Base-by-base conservation (phyloP, 2,888 invertebrate genomes). In the Cryptosula pallasiana region DNA sequence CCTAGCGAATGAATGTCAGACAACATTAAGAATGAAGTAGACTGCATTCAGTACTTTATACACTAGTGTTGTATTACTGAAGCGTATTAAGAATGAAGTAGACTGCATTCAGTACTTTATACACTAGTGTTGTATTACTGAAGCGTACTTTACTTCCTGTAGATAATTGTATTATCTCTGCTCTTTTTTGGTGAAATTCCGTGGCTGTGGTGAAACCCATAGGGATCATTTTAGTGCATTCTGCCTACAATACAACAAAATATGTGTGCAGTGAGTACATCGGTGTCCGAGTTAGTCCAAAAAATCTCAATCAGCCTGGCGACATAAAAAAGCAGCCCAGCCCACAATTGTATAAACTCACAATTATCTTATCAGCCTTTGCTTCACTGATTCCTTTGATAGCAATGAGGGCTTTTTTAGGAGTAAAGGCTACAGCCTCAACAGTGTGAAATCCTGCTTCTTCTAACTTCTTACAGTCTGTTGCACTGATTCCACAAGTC, bases 161-260 rank as follows among this genome's bases (percentile, higher is more conserved):
- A 0, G 95, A 94, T 13, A 99, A 85, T 83, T 92, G 93, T 72
- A 99, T 94, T 71, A 98, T 92, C 85, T 99, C 97, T 1, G 96
- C 91, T 75, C 99, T 89, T 84, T 94, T 95, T 81, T 93, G 92
- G 84, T 97, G 95, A 82, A 96, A 93, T 79, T 95, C 95, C 1
- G 95, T 93, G 0, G 99, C 99, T 34, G 97, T 96, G 2, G 95
- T 96, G 81, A 99, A 99, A 0, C 98, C 98, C 92, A 99, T 94
- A 0, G 95, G 94, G 0, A 98, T 94, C 55, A 95, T 84, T 84
- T 98, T 99, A 0, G 91, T 89, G 1, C 97, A 95, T 86, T 96
- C 97, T 1, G 89, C 81, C 89, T 84, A 72, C 16, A 76, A 76
- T 72, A 73, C 45, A 20, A 13, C 45, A 45, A 45, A 45, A n/a